Conservation (phyloP, 2,797 vertebrate species). For the Mionectes olivaceus region DNA sequence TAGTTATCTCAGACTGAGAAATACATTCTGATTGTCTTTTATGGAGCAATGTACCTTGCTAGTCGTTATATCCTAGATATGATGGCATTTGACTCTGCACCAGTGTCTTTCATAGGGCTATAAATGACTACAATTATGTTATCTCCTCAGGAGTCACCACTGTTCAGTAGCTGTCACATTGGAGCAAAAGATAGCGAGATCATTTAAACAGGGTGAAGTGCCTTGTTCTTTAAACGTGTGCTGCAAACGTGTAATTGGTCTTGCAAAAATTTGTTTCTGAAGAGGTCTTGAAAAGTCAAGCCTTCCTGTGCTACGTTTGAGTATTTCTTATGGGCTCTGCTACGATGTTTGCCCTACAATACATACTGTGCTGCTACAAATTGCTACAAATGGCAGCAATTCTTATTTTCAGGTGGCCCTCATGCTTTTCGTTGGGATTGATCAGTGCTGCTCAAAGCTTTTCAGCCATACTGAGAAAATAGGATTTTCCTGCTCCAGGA, state of each 20-base stretch:
- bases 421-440: neutral
- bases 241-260: neutral
- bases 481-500: neutral
- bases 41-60: neutral
- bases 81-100: neutral
- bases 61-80: neutral
- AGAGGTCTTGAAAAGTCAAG: neutral
- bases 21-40: neutral
- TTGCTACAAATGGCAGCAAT: neutral
- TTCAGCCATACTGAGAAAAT: neutral
- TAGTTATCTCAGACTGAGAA: neutral
- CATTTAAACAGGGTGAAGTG: neutral
- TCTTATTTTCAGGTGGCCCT: neutral
- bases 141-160: neutral
- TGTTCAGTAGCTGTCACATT: neutral
- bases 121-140: neutral
- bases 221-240: neutral
- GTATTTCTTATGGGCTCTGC: neutral
- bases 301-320: neutral
- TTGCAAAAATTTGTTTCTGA: constrained; percentile 4
- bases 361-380: neutral
- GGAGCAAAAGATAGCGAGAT: neutral
- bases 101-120: neutral
- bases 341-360: neutral
- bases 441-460: neutral